Evolutionary conservation across 2,888 invertebrate genomes (phyloP).

Genomic region (Digitonthophagus gazella): DNA sequence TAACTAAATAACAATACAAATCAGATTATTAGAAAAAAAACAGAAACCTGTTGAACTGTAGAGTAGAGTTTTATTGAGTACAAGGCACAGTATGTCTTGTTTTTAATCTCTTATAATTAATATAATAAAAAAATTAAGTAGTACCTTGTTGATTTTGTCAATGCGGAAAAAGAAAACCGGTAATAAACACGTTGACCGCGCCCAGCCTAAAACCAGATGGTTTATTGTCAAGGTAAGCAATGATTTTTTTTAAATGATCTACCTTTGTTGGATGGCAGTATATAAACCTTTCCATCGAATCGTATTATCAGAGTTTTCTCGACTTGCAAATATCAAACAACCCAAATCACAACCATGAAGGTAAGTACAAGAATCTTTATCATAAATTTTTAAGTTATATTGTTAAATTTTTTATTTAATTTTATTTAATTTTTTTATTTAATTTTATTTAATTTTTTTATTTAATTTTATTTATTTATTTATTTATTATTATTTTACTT

Average conservation of each 20-base stretch:
- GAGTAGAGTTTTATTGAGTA: too few relatives aligned
- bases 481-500: background rate
- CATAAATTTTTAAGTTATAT: background rate
- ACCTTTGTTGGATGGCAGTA: background rate
- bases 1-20: too few relatives aligned
- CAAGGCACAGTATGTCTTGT: too few relatives aligned
- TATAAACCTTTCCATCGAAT: background rate
- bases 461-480: too few relatives aligned
- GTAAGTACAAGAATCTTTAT: background rate
- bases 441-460: slow-evolving; percentile 1
- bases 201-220: background rate
- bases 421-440: slow-evolving; percentile 2
- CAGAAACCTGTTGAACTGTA: too few relatives aligned
- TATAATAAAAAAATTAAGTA: too few relatives aligned
- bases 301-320: slow-evolving; percentile 8
- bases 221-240: slow-evolving; percentile 5
- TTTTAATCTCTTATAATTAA: too few relatives aligned
- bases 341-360: slow-evolving; percentile 1
- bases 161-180: slow-evolving; percentile 18
- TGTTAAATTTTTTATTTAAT: too few relatives aligned
- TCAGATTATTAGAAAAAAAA: too few relatives aligned
- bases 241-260: background rate
- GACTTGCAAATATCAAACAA: slow-evolving; percentile 7
- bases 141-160: slow-evolving; percentile 8
- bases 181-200: slow-evolving; percentile 15